These are phyloP conservation scores for Drosophila nigricruria DNA, from an alignment of 2,888 invertebrate genomes.

Conservation along the genomic window DNA sequence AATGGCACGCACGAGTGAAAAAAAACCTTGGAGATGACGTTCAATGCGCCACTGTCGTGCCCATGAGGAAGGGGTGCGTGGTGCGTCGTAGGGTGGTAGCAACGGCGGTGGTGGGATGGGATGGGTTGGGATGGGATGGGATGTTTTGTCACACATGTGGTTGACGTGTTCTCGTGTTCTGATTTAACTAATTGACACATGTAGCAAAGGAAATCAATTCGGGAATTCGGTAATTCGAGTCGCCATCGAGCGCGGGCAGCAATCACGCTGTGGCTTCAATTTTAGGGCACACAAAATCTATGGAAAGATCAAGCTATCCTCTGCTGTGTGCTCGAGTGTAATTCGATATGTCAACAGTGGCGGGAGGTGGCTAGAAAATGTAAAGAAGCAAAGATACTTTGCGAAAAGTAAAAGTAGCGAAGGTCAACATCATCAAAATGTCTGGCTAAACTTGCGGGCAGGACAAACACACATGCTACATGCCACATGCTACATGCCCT, in stretches of 20 bases:
- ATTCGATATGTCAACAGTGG: constrained; percentile 82
- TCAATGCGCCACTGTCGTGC: constrained; percentile 27
- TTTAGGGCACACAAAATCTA: constrained; percentile 9
- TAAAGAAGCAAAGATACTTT: constrained; percentile 60
- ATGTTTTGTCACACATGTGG: constrained; percentile 65
- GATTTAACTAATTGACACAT: constrained; percentile 82
- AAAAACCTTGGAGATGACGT: constrained; percentile 44
- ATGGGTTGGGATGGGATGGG: constrained; percentile 21
- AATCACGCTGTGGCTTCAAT: constrained; percentile 26
- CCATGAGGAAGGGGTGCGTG: constrained; percentile 26
- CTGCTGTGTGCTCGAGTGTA: constrained; percentile 52
- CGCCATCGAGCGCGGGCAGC: constrained; percentile 6
- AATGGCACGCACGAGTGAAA: constrained; percentile 28
- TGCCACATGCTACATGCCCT: constrained; percentile 39
- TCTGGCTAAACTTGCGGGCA: constrained; percentile 64
- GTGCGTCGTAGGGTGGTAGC: constrained; percentile 12
- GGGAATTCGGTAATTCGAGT: constrained; percentile 55
- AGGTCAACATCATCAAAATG: constrained; percentile 81
- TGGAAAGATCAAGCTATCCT: constrained; percentile 34
- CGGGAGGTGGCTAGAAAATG: constrained; percentile 59
- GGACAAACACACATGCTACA: constrained; percentile 43
- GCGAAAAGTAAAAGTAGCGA: constrained; percentile 77
- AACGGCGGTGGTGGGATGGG: neutral
- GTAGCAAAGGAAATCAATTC: constrained; percentile 42
- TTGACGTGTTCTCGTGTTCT: constrained; percentile 56